Evolutionary conservation across 2,888 invertebrate genomes (phyloP).

Genomic region (Lasius platythorax): DNA sequence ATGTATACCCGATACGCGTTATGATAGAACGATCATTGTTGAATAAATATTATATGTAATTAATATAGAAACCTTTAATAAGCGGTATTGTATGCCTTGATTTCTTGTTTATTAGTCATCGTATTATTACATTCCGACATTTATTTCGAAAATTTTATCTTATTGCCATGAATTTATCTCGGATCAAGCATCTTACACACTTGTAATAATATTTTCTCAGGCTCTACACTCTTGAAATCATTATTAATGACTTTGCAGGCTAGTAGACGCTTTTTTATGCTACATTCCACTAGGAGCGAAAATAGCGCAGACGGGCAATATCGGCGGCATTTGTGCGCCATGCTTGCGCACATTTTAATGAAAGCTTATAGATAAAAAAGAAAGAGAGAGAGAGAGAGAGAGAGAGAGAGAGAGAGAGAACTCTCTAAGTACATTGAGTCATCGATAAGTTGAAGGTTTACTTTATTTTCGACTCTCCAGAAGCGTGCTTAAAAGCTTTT

Average conservation of each 20-base stretch:
- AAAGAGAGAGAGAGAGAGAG: no score
- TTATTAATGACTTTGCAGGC: conserved; percentile 50
- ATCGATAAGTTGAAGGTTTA: conserved; percentile 13
- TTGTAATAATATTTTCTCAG: conserved; percentile 53
- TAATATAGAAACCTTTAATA: background rate
- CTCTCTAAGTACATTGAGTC: conserved; percentile 19
- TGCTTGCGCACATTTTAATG: conserved; percentile 44
- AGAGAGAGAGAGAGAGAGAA: background rate
- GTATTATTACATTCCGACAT: background rate
- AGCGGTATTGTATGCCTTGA: background rate
- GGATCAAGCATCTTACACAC: conserved; percentile 34
- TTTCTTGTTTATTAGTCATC: background rate
- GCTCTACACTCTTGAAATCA: conserved; percentile 2
- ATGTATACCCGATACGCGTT: background rate
- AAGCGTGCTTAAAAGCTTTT: conserved; percentile 49
- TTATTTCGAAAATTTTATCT: background rate
- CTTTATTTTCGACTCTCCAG: conserved; percentile 37
- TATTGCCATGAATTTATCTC: conserved; percentile 8
- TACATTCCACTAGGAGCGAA: conserved; percentile 19
- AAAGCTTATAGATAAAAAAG: conserved; percentile 27
- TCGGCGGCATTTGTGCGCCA: conserved; percentile 23
- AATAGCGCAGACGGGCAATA: conserved; percentile 40
- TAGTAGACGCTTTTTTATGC: background rate
- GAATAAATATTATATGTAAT: background rate
- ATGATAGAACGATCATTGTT: background rate